Evolutionary conservation across 2,888 invertebrate species (phyloP).

Genomic region (Euplexia lucipara): DNA sequence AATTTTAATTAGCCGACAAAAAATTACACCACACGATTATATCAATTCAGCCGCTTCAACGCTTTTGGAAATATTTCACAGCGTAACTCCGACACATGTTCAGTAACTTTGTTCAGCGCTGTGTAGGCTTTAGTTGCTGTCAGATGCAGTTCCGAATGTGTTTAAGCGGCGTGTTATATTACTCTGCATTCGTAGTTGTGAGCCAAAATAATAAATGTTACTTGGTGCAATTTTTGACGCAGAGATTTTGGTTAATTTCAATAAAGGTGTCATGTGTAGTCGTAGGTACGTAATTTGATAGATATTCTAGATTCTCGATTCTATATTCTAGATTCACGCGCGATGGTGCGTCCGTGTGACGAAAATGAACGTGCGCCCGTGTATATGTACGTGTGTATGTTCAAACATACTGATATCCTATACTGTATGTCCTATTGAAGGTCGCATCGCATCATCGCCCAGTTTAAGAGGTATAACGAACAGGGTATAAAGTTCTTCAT

Average conservation of each 20-base stretch:
- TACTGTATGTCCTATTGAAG: no score
- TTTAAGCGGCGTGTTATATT: constrained; percentile 28
- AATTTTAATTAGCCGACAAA: not conserved
- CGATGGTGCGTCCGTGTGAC: no score
- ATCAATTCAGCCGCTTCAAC: constrained; percentile 13
- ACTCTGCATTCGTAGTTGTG: constrained; percentile 4
- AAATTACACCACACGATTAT: not conserved
- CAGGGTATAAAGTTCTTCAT: no score
- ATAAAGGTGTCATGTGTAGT: no score
- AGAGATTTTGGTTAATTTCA: not conserved
- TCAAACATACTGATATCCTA: no score
- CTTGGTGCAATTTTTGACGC: not conserved
- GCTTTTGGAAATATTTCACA: constrained; percentile 19
- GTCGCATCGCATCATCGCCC: no score
- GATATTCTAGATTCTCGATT: no score
- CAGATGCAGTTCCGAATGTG: constrained; percentile 28
- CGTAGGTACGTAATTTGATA: no score
- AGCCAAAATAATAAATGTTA: not conserved
- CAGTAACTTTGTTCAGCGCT: constrained; percentile 34
- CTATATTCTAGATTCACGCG: no score
- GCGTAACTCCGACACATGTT: constrained; percentile 36
- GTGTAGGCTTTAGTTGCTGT: constrained; percentile 26
- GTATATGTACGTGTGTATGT: no score
- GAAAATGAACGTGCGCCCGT: no score
- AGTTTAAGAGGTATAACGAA: no score